Evolutionary conservation across 2,797 vertebrate genomes (phyloP).

Genomic region (Discoglossus pictus): DNA sequence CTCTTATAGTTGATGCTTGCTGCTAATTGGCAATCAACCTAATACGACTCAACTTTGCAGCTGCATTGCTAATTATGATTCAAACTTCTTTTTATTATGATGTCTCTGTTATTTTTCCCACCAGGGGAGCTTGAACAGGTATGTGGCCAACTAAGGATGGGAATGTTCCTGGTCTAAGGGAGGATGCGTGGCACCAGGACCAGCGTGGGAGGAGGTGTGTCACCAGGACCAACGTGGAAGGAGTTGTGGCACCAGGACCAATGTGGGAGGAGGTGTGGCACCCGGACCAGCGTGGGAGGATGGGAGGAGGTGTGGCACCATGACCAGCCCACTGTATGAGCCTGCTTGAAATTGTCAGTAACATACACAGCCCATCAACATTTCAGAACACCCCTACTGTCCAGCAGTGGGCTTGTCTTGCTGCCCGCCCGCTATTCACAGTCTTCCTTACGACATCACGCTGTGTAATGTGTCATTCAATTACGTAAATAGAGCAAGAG

Average conservation of each 20-base stretch:
- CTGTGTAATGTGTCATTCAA: neutral
- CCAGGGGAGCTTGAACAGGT: conserved; percentile 73
- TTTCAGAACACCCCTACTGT: no score
- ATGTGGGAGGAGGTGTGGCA: no score
- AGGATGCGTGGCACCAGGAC: neutral
- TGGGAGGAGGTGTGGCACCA: no score
- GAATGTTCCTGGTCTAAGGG: conserved; percentile 1
- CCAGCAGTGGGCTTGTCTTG: neutral
- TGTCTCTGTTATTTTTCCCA: conserved; percentile 53
- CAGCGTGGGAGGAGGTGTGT: neutral
- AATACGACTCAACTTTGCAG: no score
- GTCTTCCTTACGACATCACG: neutral
- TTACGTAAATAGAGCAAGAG: neutral
- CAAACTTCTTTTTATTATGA: no score
- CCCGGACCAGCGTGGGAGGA: no score
- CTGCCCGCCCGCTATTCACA: neutral
- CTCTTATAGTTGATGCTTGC: no score
- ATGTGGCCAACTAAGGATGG: conserved; percentile 30
- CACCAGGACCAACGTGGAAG: neutral
- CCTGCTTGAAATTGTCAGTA: neutral
- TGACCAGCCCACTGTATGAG: neutral
- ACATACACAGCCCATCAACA: no score
- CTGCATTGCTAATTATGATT: no score
- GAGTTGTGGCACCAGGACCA: no score
- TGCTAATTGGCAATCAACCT: no score